Base-by-base conservation (phyloP, 2,113 vertebrate species). In the Cnemophilus loriae region DNA sequence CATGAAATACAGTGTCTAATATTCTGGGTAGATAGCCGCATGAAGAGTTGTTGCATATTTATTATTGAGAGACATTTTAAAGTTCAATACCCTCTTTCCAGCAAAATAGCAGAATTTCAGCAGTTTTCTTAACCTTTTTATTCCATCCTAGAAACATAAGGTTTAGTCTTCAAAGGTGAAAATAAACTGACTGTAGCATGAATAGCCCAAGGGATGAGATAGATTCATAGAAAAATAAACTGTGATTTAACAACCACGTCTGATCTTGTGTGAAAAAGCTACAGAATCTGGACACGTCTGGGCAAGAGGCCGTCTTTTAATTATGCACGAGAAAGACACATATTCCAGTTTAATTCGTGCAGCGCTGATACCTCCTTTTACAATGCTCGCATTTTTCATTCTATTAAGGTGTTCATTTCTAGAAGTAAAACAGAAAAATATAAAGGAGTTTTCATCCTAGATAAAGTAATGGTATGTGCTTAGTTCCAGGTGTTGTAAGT, bases 221-320 rank as follows among this genome's bases (percentile, higher is more conserved):
- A 63, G 10, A 30, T 87, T 96, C 32, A 47, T 69, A 91, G 76
- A 82, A 96, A 97, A 96, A 97, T 69, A 95, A 95, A 84, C 76
- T 53, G 35, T 65, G 73, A 83, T 75, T 97, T 91, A 91, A 90
- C 49, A 86, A n/a, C 57, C 73, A 57, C 69, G 89, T 86, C 83
- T 97, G 85, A 89, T 90, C 90, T 94, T 90, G 85, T 77, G 70
- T 87, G 57, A 95, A 95, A 41, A n/a, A 79, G 27, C 65, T 83
- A 7, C 56, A 77, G 53, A 55, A 53, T 69, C 55, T 65, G n/a
- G 21, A 57, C 83, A 21, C n/a, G 84, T 90, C 94, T 75, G 61
- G 80, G 88, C 93, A 96, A 94, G 91, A 90, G 37, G 67, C 41
- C 0, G 17, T 61, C 84, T 90, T 84, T 63, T 23, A 77, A 80